Evolutionary conservation across 2,113 vertebrate species (phyloP), one percentile per base, ranked within the genome.

Genomic region (Myiozetetes cayanensis): DNA sequence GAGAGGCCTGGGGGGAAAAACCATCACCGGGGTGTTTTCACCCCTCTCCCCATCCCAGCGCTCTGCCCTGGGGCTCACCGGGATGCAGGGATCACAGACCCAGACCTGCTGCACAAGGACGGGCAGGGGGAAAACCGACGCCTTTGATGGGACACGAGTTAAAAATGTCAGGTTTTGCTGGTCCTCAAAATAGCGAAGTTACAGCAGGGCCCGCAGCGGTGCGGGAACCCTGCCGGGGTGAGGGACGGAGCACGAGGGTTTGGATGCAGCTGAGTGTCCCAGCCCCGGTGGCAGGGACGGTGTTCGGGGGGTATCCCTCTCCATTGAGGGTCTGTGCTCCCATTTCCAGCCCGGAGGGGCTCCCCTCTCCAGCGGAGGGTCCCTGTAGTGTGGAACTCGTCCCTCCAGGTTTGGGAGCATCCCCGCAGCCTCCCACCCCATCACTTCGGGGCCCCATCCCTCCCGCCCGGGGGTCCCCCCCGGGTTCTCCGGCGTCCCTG

Each of bases 1-100:
- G 99, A 99, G 77, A 99, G 97, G 39, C 99, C 99, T 99, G 77
- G 30, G 9, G 50, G 61, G 41, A 47, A 63, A 43, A 71, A 56
- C 4, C 18, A 91, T 44, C 65, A 78, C 44, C 7, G 0, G 4
- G 25, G 49, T 0, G 4, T 25, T 50, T 35, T 50, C 47, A 46
- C 12, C 50, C 24, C 20, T 50, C 24, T 78, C 41, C 28, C 28
- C 2, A 1, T 30, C 53, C 2, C 13, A 9, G 14, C 0, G 23
- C 7, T 33, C 37, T 12, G 43, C 33, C 27, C 33, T 1, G 1
- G 75, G 15, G 30, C 63, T 47, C 2, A 3, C 24, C 4, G 44
- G 20, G 63, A 8, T 0, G 2, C 15, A 1, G 7, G 17, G 16
- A 15, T 9, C 0, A 1, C 53, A 47, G 35, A 58, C 46, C 31